Percentiles rank a stretch among this genome's conserved stretches.
These are phyloP conservation scores for Stenchaetothrips biformis DNA, from an alignment of 2,888 invertebrate species.

Conservation along the genomic window DNA sequence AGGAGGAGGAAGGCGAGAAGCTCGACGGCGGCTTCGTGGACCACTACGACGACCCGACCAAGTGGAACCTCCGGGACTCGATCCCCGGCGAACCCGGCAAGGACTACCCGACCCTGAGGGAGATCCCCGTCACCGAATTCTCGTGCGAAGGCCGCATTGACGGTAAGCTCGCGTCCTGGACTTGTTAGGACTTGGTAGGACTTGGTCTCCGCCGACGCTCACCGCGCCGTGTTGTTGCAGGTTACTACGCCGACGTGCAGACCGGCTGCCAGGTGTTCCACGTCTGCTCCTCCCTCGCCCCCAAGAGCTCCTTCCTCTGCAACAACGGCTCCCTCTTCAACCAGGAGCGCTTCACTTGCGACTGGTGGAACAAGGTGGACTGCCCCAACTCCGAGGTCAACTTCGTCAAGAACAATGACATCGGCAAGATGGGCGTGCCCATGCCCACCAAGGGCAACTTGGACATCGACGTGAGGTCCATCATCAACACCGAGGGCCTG, in stretches of 20 bases:
- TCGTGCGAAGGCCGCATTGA: slow-evolving; percentile 56
- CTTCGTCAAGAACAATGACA: not conserved
- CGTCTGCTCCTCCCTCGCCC: slow-evolving; percentile 54
- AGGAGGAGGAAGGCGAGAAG: not conserved
- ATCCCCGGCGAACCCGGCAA: slow-evolving; percentile 63
- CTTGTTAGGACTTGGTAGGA: no score
- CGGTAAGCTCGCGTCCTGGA: slow-evolving; percentile 46
- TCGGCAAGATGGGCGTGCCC: slow-evolving; percentile 11
- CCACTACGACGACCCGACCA: slow-evolving; percentile 10
- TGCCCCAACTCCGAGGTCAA: slow-evolving; percentile 43
- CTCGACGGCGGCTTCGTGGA: not conserved
- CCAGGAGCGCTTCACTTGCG: slow-evolving; percentile 60
- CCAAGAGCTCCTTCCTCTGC: slow-evolving; percentile 58
- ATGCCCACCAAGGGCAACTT: not conserved
- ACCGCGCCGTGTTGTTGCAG: slow-evolving; percentile 45
- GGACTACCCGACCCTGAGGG: slow-evolving; percentile 59
- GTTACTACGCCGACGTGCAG: slow-evolving; percentile 61
- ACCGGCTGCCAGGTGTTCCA: slow-evolving; percentile 63
- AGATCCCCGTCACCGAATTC: slow-evolving; percentile 58
- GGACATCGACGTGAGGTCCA: not conserved
- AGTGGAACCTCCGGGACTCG: slow-evolving; percentile 56
- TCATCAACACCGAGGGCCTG: not conserved
- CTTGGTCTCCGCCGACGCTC: not conserved
- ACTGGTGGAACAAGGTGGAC: slow-evolving; percentile 65
- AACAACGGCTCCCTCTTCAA: slow-evolving; percentile 65